A percentile compares a stretch with the other conserved stretches of the same genome.
Conservation (phyloP, 2,888 invertebrate genomes). For the Epistrophe grossulariae region DNA sequence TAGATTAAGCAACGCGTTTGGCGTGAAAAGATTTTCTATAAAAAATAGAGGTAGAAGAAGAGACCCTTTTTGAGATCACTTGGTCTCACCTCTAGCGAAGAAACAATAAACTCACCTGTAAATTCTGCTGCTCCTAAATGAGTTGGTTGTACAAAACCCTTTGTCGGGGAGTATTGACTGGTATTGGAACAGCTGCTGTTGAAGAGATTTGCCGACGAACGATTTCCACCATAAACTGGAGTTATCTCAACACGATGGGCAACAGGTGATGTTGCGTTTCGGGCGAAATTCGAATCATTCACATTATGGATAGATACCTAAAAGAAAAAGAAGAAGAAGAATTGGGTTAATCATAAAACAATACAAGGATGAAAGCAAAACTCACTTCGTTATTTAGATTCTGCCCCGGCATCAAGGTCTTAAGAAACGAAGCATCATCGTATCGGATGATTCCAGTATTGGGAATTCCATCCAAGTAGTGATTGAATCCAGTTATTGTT, state of each 20-base stretch:
- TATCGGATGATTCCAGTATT: constrained; percentile 83
- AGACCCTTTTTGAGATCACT: constrained; percentile 69
- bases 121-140: constrained; percentile 60
- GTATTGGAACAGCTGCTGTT: constrained; percentile 77
- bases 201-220: constrained; percentile 78
- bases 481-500: constrained; percentile 82
- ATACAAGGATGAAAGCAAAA: constrained; percentile 4
- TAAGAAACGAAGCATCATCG: constrained; percentile 83
- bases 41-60: constrained; percentile 53
- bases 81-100: constrained; percentile 45
- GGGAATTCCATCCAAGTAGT: constrained; percentile 82
- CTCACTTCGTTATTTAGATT: constrained; percentile 83
- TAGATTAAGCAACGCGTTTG: constrained; percentile 91
- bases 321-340: not conserved
- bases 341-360: not conserved
- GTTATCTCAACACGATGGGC: constrained; percentile 83
- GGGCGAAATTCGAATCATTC: constrained; percentile 83
- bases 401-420: constrained; percentile 84
- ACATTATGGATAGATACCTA: constrained; percentile 84
- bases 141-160: constrained; percentile 55
- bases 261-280: constrained; percentile 81
- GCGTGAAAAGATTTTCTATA: constrained; percentile 89
- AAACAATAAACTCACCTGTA: constrained; percentile 62
- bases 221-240: constrained; percentile 80
- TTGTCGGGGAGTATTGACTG: constrained; percentile 61